phyloP scores from a whole-genome alignment of 1,140 invertebrate species.

The Diorhabda sublineata region DNA sequence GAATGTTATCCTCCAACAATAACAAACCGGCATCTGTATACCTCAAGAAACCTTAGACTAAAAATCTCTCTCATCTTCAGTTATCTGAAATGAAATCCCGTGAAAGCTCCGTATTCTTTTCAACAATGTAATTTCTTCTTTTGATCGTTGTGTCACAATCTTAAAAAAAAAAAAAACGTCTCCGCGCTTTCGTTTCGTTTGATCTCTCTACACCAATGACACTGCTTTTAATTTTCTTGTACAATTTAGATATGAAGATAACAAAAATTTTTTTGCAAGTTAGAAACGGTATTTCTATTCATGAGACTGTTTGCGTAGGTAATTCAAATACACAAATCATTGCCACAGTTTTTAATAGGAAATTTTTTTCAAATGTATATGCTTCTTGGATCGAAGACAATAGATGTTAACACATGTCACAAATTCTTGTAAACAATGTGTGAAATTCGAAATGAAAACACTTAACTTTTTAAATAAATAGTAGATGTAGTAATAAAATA shows the following conservation, averaged over 20 bases:
- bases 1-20: too few relatives aligned
- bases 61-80: background rate
- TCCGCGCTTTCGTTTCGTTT: conserved; percentile 4
- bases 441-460: too few relatives aligned
- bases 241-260: conserved; percentile 18
- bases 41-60: background rate
- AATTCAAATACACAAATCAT: too few relatives aligned
- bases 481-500: too few relatives aligned
- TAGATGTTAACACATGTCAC: too few relatives aligned
- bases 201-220: background rate
- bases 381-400: too few relatives aligned
- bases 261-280: background rate
- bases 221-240: conserved; percentile 1
- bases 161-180: background rate
- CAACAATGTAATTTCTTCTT: conserved; percentile 12
- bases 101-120: conserved; percentile 19
- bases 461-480: too few relatives aligned
- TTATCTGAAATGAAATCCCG: conserved; percentile 7
- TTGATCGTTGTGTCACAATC: conserved; percentile 11
- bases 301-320: background rate
- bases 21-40: too few relatives aligned
- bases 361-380: too few relatives aligned
- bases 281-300: background rate
- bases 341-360: too few relatives aligned
- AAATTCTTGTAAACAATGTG: too few relatives aligned